These are phyloP conservation scores for Coelinius sp. DNA, from an alignment of 2,888 invertebrate species.

Conservation along the genomic window DNA sequence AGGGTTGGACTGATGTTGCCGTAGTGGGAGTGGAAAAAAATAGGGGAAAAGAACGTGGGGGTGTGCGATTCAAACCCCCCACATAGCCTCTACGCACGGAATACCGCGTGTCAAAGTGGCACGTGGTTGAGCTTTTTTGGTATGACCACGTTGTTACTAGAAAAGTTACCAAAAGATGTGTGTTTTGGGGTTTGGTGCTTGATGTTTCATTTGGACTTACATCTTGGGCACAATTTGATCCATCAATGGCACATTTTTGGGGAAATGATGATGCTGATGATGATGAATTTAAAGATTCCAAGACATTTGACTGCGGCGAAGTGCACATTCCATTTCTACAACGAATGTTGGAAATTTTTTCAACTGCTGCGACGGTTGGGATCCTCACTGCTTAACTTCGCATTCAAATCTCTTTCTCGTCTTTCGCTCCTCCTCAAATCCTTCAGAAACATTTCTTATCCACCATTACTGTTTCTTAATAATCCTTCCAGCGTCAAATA, in stretches of 20 bases:
- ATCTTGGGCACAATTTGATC: not conserved
- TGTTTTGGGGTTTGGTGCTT: not conserved
- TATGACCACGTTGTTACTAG: conserved; percentile 60
- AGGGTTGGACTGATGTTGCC: conserved; percentile 42
- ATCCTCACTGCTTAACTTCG: conserved; percentile 68
- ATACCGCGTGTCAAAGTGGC: conserved; percentile 68
- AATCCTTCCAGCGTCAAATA: not conserved
- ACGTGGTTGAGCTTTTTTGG: conserved; percentile 35
- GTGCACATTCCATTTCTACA: not conserved
- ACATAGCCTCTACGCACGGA: conserved; percentile 64
- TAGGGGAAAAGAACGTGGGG: conserved; percentile 62
- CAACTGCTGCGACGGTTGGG: conserved; percentile 55
- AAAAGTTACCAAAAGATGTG: conserved; percentile 49
- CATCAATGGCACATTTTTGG: not conserved
- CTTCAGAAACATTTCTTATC: conserved; percentile 13
- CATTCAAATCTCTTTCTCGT: conserved; percentile 68
- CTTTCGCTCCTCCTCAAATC: not conserved
- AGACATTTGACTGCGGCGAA: not conserved
- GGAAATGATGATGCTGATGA: not conserved
- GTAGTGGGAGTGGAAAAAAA: conserved; percentile 65
- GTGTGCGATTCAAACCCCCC: conserved; percentile 55
- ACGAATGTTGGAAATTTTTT: not conserved
- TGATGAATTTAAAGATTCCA: not conserved
- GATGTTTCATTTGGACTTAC: not conserved
- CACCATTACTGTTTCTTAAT: not conserved